Percentiles rank a stretch among this genome's conserved stretches.
phyloP scores from a whole-genome alignment of 2,113 vertebrate genomes.

The Sturnira hondurensis region DNA sequence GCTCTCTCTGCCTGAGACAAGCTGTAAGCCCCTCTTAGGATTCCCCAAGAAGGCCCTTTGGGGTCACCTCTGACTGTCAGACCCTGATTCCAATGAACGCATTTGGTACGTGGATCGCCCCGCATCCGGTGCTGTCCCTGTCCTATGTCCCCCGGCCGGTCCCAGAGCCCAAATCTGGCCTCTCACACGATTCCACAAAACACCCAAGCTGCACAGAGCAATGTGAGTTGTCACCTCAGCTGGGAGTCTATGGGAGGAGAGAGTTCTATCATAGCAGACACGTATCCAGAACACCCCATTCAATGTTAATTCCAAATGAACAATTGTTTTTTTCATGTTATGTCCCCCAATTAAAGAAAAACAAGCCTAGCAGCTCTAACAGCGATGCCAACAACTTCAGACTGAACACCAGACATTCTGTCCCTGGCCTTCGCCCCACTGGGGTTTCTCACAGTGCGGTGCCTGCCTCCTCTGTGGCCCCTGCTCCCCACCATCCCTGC shows the following conservation, averaged over 20 bases:
- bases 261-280: background rate
- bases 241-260: background rate
- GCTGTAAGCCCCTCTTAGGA: background rate
- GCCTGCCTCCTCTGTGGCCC: background rate
- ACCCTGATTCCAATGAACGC: background rate
- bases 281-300: background rate
- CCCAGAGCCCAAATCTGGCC: background rate
- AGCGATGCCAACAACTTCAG: background rate
- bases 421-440: background rate
- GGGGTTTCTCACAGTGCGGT: background rate
- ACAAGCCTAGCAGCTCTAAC: background rate
- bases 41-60: background rate
- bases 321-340: background rate
- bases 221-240: background rate
- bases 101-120: background rate
- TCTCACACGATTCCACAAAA: background rate
- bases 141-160: background rate
- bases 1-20: background rate
- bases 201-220: background rate
- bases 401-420: background rate
- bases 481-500: fast-evolving
- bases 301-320: background rate
- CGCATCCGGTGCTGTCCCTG: background rate
- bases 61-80: background rate
- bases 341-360: background rate